Percentiles rank a stretch among this genome's conserved stretches.
Conservation (phyloP, 1,140 invertebrate genomes). For the Venustaconcha ellipsiformis region DNA sequence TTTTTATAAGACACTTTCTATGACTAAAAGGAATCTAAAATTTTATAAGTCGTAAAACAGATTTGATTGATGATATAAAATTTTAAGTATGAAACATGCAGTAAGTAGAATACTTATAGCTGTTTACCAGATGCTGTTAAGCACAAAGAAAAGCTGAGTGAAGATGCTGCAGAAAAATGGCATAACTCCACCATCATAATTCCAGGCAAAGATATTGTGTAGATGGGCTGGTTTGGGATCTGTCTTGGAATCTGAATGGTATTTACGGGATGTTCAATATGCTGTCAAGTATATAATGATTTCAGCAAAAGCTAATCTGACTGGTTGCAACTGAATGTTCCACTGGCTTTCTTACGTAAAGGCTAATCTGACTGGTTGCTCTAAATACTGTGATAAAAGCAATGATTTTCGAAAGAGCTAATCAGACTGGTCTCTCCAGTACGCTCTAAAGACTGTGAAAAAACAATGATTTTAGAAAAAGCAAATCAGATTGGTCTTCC, state of each 20-base stretch:
- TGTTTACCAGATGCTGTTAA: conserved; percentile 94
- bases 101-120: too few species aligned
- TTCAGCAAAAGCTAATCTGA: background rate
- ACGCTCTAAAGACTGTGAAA: too few species aligned
- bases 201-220: conserved; percentile 87
- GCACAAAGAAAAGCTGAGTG: conserved; percentile 98
- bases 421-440: background rate
- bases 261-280: conserved; percentile 95
- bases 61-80: too few species aligned
- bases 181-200: conserved; percentile 97
- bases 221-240: conserved; percentile 97
- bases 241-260: conserved; percentile 99
- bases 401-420: background rate
- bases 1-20: too few species aligned
- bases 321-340: too few species aligned
- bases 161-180: conserved; percentile 99
- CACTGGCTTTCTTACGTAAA: too few species aligned
- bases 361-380: conserved; percentile 93
- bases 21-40: too few species aligned
- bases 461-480: too few species aligned
- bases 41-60: too few species aligned
- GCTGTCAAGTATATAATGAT: conserved; percentile 70
- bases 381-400: conserved; percentile 81
- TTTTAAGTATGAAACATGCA: too few species aligned
- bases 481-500: too few species aligned